Percentiles rank a stretch among this genome's conserved stretches.
Evolutionary conservation across 2,888 invertebrate species (phyloP).

Genomic region (Phortica okadai): DNA sequence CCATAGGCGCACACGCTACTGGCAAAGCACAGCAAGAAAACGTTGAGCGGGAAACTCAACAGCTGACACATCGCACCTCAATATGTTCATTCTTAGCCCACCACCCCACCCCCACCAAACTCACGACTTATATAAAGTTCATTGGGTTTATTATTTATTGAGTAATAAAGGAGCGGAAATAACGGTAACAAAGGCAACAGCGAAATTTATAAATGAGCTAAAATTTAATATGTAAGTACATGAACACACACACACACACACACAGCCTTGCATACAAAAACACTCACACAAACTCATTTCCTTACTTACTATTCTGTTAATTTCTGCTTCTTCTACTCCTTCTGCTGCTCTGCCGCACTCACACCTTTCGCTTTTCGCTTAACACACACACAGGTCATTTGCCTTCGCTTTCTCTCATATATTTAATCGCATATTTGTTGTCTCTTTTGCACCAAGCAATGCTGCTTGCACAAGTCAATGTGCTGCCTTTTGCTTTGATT

Average conservation of each 20-base stretch:
- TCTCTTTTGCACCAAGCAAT: too few species aligned
- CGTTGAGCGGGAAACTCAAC: background rate
- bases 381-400: background rate
- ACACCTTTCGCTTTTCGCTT: background rate
- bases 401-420: background rate
- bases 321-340: too few species aligned
- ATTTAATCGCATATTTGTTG: too few species aligned
- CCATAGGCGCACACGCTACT: background rate
- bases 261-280: background rate
- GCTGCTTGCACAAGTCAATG: background rate
- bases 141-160: slow-evolving; percentile 14
- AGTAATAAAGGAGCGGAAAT: background rate
- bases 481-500: background rate
- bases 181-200: background rate
- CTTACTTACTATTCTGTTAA: too few species aligned
- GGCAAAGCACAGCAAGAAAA: background rate
- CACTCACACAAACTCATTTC: background rate
- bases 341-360: background rate
- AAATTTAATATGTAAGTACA: background rate
- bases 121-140: background rate
- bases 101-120: too few species aligned
- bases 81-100: too few species aligned
- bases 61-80: background rate
- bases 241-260: background rate
- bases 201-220: background rate